Evolutionary conservation across 1,140 invertebrate genomes (phyloP).

Genomic region (Theocolax elegans): DNA sequence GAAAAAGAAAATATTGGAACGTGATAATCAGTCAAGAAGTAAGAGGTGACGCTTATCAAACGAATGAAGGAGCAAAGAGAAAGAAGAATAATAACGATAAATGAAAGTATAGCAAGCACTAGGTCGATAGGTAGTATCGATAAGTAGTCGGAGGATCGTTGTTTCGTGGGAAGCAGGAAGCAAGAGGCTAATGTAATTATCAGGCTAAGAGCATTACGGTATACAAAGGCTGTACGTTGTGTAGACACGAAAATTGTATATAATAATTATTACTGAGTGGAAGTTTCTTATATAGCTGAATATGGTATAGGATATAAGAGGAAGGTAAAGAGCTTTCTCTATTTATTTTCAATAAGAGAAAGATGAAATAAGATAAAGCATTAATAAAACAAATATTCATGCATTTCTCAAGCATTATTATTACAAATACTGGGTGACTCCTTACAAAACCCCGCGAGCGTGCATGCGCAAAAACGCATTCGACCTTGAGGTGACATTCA

Average conservation of each 20-base stretch:
- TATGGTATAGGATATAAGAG: constrained; percentile 19
- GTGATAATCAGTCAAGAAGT: neutral
- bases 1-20: neutral
- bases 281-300: constrained; percentile 36
- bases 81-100: neutral
- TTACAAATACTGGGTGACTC: constrained; percentile 81
- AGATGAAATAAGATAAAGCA: constrained; percentile 76
- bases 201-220: constrained; percentile 43
- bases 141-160: constrained; percentile 23
- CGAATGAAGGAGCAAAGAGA: neutral
- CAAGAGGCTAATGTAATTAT: constrained; percentile 40
- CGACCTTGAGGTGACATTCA: constrained; percentile 50
- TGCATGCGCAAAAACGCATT: constrained; percentile 68
- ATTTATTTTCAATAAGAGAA: constrained; percentile 54
- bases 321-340: constrained; percentile 30
- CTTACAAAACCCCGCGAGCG: constrained; percentile 67
- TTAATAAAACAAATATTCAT: constrained; percentile 89
- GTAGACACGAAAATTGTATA: constrained; percentile 35
- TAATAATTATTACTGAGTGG: constrained; percentile 41
- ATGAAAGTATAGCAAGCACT: constrained; percentile 39
- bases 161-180: constrained; percentile 44
- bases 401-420: constrained; percentile 88
- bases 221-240: constrained; percentile 32
- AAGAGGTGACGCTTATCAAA: constrained; percentile 14
- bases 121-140: constrained; percentile 35